Base-by-base conservation (phyloP, 2,888 invertebrate species). In the Apamea epomidion region DNA sequence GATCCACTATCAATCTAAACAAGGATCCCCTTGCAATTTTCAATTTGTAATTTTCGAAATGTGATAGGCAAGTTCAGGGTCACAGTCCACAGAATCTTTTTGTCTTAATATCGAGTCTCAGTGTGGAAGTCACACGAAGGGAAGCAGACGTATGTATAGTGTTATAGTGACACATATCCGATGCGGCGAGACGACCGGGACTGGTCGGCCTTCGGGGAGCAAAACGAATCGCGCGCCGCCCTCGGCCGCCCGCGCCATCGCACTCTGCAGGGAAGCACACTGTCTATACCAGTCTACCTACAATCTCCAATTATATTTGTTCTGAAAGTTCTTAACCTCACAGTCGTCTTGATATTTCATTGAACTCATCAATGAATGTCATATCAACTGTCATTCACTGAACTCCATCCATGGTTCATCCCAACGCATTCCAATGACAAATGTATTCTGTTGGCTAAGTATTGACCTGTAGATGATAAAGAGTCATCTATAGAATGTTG, bases 141-240 rank as follows among this genome's bases (percentile, higher is more conserved):
- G 92, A 92, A 91, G 93, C 91, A 92, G 91, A 92, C 92, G 92
- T 92, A 93, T 93, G 92, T 90, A 89, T 95, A 93, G 94, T 95
- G 95, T 93, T 94, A 95, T 95, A 96, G 96, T 96, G 96, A 96
- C 96, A 96, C 95, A 96, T 95, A 96, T 96, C 94, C 93, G 94
- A 94, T 92, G 93, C 91, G 92, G 92, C 92, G 93, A 93, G 93
- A 93, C 93, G 92, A 88, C 88, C 89, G 89, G 83, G 92, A 95
- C 96, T 94, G 95, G 96, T 92, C 95, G 96, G 92, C 96, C 96
- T 97, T 97, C 96, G 94, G 91, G 91, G 92, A 93, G 93, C 95
- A 95, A 95, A 96, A 95, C 94, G 93, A 95, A 94, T 92, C 88
- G 90, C 89, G 89, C 89, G 87, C 90, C 92, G 90, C 90, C 90